Evolutionary conservation across 2,113 vertebrate genomes (phyloP).

Genomic region (Piprites chloris): DNA sequence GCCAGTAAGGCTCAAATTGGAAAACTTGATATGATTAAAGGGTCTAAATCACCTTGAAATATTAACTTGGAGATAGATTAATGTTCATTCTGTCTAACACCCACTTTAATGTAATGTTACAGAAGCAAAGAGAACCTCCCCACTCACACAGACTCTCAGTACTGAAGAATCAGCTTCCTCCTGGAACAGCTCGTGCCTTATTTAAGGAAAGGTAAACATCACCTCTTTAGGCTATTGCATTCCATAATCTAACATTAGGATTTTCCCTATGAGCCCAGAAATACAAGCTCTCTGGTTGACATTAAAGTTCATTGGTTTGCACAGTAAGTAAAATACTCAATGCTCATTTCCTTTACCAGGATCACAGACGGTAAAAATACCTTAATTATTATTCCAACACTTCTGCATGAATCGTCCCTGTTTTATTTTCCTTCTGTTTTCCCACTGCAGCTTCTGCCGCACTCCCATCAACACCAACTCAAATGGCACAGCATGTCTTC

Average conservation of each 20-base stretch:
- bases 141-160: not conserved
- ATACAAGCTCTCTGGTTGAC: not conserved
- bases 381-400: not conserved
- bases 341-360: not conserved
- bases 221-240: not conserved
- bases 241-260: not conserved
- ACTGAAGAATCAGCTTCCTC: not conserved
- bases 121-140: not conserved
- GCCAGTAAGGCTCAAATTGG: not conserved
- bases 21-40: not conserved
- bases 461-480: not conserved
- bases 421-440: not conserved
- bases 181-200: not conserved
- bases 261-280: not conserved
- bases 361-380: not conserved
- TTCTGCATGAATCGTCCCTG: accelerated
- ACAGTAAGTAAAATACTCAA: not conserved
- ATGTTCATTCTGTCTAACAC: not conserved
- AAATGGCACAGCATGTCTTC: not conserved
- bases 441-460: not conserved
- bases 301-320: not conserved
- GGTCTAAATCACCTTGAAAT: not conserved
- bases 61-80: not conserved
- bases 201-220: not conserved
- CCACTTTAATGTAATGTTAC: not conserved